These are phyloP conservation scores for Botia kubotai DNA, from an alignment of 2,797 vertebrate species.

Conservation along the genomic window DNA sequence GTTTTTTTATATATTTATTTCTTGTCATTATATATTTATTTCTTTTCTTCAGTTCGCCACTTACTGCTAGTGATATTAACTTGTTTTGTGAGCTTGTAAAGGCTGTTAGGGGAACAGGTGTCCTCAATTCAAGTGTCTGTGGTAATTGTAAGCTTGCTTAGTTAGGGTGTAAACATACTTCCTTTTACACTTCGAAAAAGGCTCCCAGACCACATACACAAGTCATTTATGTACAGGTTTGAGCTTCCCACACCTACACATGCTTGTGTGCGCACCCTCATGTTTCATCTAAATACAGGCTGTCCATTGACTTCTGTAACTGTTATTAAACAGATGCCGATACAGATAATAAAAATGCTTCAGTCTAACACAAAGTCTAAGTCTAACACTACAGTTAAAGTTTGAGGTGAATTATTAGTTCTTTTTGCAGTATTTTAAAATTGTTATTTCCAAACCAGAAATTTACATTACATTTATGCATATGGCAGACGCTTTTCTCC, in stretches of 20 bases:
- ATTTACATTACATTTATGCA: no score
- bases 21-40: background rate
- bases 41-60: background rate
- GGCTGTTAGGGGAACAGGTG: background rate
- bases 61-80: background rate
- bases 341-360: no score
- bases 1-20: background rate
- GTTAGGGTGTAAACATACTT: conserved; percentile 3
- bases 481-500: no score
- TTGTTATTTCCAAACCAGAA: no score
- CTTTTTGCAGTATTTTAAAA: no score
- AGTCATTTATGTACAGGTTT: background rate
- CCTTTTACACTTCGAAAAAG: background rate
- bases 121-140: background rate
- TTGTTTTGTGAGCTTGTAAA: background rate
- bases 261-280: background rate
- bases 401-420: no score
- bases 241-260: background rate
- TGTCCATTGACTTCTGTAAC: no score
- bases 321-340: no score
- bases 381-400: no score
- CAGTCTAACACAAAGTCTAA: no score
- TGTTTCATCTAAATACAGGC: background rate
- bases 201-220: conserved; percentile 2
- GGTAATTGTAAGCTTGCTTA: background rate